phyloP scores from a whole-genome alignment of 2,888 invertebrate species.

The Rhimphoctona megacephalus region DNA sequence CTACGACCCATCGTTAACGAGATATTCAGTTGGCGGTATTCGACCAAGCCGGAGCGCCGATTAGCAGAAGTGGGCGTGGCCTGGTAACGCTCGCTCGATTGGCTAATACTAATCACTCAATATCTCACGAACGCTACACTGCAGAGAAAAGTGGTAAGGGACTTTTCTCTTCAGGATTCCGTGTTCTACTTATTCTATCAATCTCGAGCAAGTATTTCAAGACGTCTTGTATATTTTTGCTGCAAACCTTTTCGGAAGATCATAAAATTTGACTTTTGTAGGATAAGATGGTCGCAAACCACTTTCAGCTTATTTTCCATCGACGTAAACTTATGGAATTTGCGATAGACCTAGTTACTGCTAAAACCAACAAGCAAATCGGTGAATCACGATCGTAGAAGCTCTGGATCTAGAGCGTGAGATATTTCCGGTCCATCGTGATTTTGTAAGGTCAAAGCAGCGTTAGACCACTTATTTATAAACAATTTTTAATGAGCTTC shows the following conservation, averaged over 20 bases:
- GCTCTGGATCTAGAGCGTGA: conserved; percentile 34
- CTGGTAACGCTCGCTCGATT: not conserved
- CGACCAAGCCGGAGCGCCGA: not conserved
- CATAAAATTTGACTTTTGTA: conserved; percentile 3
- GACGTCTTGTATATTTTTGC: not conserved
- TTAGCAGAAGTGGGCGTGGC: not conserved
- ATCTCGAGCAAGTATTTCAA: not conserved
- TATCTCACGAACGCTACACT: not conserved
- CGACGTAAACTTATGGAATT: conserved; percentile 13
- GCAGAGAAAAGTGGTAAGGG: not conserved
- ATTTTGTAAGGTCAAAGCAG: not conserved
- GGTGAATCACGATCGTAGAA: conserved; percentile 46
- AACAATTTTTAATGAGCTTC: conserved; percentile 5
- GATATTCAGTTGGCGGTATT: not conserved
- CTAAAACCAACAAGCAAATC: conserved; percentile 50
- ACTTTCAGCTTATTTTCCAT: conserved; percentile 22
- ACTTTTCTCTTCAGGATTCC: not conserved
- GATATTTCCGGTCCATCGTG: conserved; percentile 21
- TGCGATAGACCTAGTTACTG: conserved; percentile 39
- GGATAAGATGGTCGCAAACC: conserved; percentile 7
- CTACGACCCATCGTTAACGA: not conserved
- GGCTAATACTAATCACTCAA: not conserved
- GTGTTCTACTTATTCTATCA: not conserved
- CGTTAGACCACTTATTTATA: conserved; percentile 11
- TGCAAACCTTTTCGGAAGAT: not conserved